phyloP scores from a whole-genome alignment of 2,888 invertebrate genomes.

The Lasius platythorax region DNA sequence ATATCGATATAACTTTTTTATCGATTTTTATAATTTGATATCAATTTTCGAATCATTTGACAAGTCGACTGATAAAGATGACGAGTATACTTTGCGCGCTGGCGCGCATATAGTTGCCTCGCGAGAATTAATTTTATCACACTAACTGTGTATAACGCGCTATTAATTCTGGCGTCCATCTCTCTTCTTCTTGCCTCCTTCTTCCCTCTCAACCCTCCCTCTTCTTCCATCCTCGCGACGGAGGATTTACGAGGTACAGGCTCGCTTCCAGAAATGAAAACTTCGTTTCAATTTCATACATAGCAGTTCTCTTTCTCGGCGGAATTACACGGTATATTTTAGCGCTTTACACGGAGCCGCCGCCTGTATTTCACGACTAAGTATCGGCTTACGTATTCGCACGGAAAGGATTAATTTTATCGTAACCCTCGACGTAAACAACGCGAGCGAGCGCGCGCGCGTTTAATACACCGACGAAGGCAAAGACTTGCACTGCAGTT shows the following conservation, averaged over 20 bases:
- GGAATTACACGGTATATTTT: conserved; percentile 56
- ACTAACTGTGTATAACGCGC: conserved; percentile 52
- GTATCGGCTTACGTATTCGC: conserved; percentile 55
- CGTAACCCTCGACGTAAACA: conserved; percentile 48
- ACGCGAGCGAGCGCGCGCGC: conserved; percentile 8
- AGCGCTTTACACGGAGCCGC: conserved; percentile 45
- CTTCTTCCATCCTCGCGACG: conserved; percentile 6
- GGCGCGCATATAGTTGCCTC: conserved; percentile 13
- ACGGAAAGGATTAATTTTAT: conserved; percentile 60
- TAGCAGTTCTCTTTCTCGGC: conserved; percentile 50
- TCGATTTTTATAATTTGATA: too few relatives aligned
- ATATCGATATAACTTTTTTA: neutral
- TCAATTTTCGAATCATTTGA: neutral
- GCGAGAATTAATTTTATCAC: conserved; percentile 58
- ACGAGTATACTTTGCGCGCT: conserved; percentile 21
- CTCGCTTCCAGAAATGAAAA: conserved; percentile 56
- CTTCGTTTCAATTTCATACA: conserved; percentile 57
- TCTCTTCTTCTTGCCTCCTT: neutral
- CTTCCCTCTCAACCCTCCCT: neutral
- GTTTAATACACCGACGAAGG: conserved; percentile 59
- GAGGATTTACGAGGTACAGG: conserved; percentile 57
- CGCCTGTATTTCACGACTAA: conserved; percentile 49
- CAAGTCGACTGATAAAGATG: conserved; percentile 19
- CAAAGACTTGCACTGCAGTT: conserved; percentile 11
- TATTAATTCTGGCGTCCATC: conserved; percentile 54